Base-by-base conservation (phyloP, 2,888 invertebrate species). In the Drosophila mettleri region DNA sequence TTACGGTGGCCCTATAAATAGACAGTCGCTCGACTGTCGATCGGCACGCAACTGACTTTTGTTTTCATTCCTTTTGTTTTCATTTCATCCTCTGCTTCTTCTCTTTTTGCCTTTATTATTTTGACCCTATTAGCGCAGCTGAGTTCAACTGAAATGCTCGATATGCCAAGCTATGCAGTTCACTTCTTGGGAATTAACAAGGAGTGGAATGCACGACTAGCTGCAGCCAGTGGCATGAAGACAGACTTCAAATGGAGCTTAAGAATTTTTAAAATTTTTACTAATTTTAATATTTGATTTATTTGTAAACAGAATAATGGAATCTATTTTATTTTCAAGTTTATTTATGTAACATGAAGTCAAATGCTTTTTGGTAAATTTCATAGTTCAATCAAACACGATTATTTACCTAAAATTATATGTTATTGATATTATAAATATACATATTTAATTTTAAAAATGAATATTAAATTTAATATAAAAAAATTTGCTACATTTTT, bases 1-100 rank as follows among this genome's bases (percentile, higher is more conserved):
- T 74, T 78, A 76, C 77, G 70, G 73, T 76, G 69, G 67, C 55
- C 57, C 77, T 74, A 79, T 77, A 80, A 79, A 79, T 79, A 79
- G 77, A 51, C 48, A 58, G 36, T 58, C 45, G 63, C 52, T 34
- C 49, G 38, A 55, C 48, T 48, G 77, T 27, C 60, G 70, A 65
- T 65, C 74, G 69, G 79, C 75, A 78, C 75, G 78, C 80, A 78
- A 59, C 59, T 31, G 46, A 59, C 70, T 79, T 76, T 76, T 73
- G 58, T 78, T 75, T 75, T 78, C 64, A 48, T 62, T 43, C 10
- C 10, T 2, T 57, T 58, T 54, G 46, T 53, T 36, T n/a, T n/a
- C n/a, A n/a, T n/a, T n/a, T n/a, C n/a, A n/a, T 38, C 41, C 57
- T 69, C 10, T 74, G 54, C 69, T 65, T 71, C 66, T 62, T 33